Base-by-base conservation (phyloP, 1,140 invertebrate genomes). In the Acromyrmex echinatior region DNA sequence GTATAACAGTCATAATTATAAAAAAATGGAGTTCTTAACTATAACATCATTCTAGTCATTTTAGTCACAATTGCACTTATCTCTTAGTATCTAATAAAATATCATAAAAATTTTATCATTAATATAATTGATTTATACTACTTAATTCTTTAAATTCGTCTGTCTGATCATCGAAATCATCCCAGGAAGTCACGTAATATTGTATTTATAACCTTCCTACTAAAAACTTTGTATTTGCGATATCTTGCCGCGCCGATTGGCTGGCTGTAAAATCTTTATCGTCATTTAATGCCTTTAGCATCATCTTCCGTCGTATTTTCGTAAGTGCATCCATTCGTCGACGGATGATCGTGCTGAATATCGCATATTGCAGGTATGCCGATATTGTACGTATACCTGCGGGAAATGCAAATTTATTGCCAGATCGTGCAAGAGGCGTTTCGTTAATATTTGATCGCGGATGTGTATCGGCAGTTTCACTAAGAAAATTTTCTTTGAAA, bases 241-340 rank as follows among this genome's bases (percentile, higher is more conserved):
- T 70, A 25, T 51, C 18, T 51, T 77, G 49, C 21, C 18, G 3
- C 14, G 62, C 10, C 58, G 77, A 88, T 79, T 71, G 89, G 4
- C n/a, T 14, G 35, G 12, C 21, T 70, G 71, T 91, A 90, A 91
- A 91, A 82, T 79, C 71, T 84, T 90, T 87, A 90, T 90, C 65
- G 49, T 58, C 35, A 63, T 90, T 90, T 91, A 91, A 90, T 90
- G 86, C 51, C 53, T 76, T 90, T 74, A 74, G 60, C 63, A 39
- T 53, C 65, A 49, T 65, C n/a, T 73, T 35, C 62, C 10, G 16
- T n/a, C 70, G 25, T 45, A 63, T 77, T 21, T 31, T 21, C 18
- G 31, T 31, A n/a, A n/a, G n/a, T 18, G 12, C 51, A 49, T 76
- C 18, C 21, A 31, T 45, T 63, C 18, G 25, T 45, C 56, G 76